A percentile compares a stretch with the other conserved stretches of the same genome.
Conservation (phyloP, 2,888 invertebrate species). For the Cryptocheilus praepositus region DNA sequence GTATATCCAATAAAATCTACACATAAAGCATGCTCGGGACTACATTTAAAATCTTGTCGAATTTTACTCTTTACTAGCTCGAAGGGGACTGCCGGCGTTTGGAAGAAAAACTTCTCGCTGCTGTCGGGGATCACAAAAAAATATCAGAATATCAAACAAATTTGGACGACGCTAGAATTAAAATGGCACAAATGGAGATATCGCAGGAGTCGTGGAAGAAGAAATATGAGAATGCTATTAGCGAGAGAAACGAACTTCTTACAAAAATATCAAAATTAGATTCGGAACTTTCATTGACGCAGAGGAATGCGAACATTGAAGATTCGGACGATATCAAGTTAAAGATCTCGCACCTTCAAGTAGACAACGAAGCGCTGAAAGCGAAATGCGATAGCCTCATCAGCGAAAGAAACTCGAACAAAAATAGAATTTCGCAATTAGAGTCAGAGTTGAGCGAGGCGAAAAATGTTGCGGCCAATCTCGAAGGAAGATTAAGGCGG, state of each 20-base stretch:
- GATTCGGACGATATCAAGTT: constrained; percentile 51
- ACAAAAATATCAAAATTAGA: constrained; percentile 56
- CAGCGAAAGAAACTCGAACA: constrained; percentile 63
- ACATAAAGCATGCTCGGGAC: neutral
- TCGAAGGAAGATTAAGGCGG: constrained; percentile 68
- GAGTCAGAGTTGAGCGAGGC: constrained; percentile 74
- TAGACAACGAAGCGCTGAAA: constrained; percentile 61
- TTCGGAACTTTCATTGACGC: constrained; percentile 48
- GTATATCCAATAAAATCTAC: constrained; percentile 12
- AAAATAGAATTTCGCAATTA: constrained; percentile 77
- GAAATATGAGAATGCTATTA: constrained; percentile 58
- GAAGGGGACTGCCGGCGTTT: constrained; percentile 67
- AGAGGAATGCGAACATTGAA: constrained; percentile 46
- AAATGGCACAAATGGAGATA: constrained; percentile 68
- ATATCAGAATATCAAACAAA: constrained; percentile 61
- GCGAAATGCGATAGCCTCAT: constrained; percentile 58
- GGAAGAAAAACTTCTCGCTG: constrained; percentile 63
- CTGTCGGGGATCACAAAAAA: constrained; percentile 63
- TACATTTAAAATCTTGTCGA: neutral
- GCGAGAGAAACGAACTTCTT: constrained; percentile 56
- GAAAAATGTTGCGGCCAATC: constrained; percentile 63
- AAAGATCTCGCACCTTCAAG: constrained; percentile 48
- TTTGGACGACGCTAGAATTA: constrained; percentile 63
- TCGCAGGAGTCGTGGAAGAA: constrained; percentile 64
- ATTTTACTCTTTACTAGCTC: constrained; percentile 43